Percentiles rank a stretch among this genome's conserved stretches.
These are phyloP conservation scores for Mechanitis mazaeus DNA, from an alignment of 2,888 invertebrate species.

Conservation along the genomic window DNA sequence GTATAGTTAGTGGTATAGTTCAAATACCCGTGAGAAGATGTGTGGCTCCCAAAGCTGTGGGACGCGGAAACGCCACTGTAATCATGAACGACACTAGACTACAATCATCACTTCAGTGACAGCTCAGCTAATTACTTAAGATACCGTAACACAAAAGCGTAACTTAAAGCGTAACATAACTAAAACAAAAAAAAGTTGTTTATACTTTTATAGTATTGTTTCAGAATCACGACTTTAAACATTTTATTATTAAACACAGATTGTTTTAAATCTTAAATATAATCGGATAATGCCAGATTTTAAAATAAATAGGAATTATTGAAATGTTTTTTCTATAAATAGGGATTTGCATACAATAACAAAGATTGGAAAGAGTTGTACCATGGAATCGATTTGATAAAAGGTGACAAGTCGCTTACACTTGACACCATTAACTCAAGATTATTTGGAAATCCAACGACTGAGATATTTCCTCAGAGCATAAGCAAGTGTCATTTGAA, in stretches of 20 bases:
- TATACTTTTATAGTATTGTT: not conserved
- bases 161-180: not conserved
- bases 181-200: not conserved
- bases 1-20: constrained; percentile 61
- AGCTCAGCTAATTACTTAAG: constrained; percentile 46
- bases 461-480: constrained; percentile 69
- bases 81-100: constrained; percentile 63
- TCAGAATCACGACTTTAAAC: not conserved
- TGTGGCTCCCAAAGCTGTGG: constrained; percentile 43
- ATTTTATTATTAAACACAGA: not conserved
- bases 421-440: constrained; percentile 64
- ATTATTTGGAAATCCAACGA: constrained; percentile 71
- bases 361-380: constrained; percentile 15
- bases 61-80: constrained; percentile 40
- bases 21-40: constrained; percentile 73
- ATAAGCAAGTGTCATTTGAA: constrained; percentile 73
- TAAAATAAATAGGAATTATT: not conserved
- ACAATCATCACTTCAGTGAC: constrained; percentile 52
- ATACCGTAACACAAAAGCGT: not conserved
- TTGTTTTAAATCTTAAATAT: not conserved
- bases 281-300: not conserved
- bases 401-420: constrained; percentile 34
- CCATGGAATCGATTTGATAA: constrained; percentile 10
- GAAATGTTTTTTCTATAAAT: constrained; percentile 16
- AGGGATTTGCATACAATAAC: constrained; percentile 28